Evolutionary conservation across 2,888 invertebrate genomes (phyloP).

Genomic region (Lasioglossum oenotherae): DNA sequence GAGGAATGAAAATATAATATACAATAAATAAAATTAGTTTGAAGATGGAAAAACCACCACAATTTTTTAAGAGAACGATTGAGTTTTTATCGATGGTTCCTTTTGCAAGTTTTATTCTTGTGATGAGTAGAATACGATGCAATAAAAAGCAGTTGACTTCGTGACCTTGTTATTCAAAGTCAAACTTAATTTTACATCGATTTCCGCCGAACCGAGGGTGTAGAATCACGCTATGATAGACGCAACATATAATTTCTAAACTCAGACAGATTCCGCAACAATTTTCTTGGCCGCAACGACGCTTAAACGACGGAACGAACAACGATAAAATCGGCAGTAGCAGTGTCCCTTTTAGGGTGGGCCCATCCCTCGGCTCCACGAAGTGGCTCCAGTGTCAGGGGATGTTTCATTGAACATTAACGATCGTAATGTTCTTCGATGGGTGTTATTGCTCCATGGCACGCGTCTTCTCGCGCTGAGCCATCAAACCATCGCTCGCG

Average conservation of each 20-base stretch:
- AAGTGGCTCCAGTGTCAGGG: constrained; percentile 45
- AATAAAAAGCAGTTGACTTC: too few species aligned
- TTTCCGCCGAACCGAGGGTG: too few species aligned
- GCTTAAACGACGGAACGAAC: constrained; percentile 20
- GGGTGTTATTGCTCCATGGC: constrained; percentile 73
- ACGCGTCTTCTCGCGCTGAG: constrained; percentile 69
- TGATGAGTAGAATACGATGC: too few species aligned
- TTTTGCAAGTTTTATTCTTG: too few species aligned
- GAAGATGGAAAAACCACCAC: too few species aligned
- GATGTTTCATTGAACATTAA: constrained; percentile 69
- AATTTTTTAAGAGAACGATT: too few species aligned
- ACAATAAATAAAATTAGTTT: too few species aligned
- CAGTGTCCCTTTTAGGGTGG: constrained; percentile 24
- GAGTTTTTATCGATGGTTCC: too few species aligned
- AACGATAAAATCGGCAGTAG: constrained; percentile 54
- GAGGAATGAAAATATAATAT: too few species aligned
- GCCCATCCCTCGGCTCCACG: constrained; percentile 7
- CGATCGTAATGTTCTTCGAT: constrained; percentile 70
- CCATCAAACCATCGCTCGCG: constrained; percentile 68
- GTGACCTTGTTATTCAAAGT: too few species aligned
- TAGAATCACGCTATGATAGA: too few species aligned
- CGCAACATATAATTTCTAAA: neutral
- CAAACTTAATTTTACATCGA: too few species aligned
- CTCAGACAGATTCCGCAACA: neutral
- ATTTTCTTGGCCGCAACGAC: neutral